These are phyloP conservation scores for Menidia menidia DNA, from an alignment of 2,797 vertebrate species.

Conservation along the genomic window DNA sequence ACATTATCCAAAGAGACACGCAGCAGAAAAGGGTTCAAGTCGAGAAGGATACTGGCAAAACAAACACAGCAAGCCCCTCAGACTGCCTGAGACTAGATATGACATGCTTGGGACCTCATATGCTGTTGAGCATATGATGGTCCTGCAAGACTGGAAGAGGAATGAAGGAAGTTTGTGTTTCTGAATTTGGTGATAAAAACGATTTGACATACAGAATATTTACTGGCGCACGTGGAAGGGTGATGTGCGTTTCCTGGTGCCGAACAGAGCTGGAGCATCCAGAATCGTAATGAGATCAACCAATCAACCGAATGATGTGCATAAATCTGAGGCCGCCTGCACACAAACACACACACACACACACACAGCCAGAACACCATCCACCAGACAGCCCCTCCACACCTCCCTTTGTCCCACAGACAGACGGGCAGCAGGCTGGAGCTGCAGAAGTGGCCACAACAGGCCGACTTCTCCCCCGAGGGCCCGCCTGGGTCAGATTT, in stretches of 20 bases:
- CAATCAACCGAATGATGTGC: constrained; percentile 60
- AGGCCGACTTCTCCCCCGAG: constrained; percentile 69
- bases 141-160: background rate
- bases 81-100: background rate
- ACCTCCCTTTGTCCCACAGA: constrained; percentile 58
- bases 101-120: background rate
- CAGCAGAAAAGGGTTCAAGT: too few species aligned
- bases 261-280: constrained; percentile 18
- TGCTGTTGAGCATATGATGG: background rate
- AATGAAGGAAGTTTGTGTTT: background rate
- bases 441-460: constrained; percentile 52
- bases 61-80: background rate
- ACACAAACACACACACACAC: constrained; percentile 27
- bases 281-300: constrained; percentile 62
- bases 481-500: constrained; percentile 58
- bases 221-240: constrained; percentile 13
- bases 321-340: constrained; percentile 37
- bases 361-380: constrained; percentile 21
- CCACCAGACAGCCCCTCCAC: constrained; percentile 53
- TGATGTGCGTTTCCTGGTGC: background rate
- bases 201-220: constrained; percentile 9
- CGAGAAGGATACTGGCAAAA: background rate
- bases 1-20: background rate
- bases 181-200: constrained; percentile 3
- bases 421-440: constrained; percentile 68